Conservation (phyloP, 2,888 invertebrate genomes). For the Diploptera punctata region DNA sequence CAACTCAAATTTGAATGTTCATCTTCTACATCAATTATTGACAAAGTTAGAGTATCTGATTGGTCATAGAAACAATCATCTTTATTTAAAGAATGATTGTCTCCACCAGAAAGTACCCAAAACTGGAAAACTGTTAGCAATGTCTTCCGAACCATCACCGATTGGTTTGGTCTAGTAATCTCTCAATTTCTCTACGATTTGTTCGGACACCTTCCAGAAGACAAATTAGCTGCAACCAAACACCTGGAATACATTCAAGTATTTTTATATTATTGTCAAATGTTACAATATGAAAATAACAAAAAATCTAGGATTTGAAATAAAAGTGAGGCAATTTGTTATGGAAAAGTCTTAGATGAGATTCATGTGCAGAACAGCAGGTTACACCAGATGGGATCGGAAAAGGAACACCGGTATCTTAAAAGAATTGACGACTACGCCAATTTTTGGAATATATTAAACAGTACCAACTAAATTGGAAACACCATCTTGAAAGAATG, state of each 20-base stretch:
- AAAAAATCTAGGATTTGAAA: too few species aligned
- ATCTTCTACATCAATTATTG: slow-evolving; percentile 15
- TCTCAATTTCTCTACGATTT: slow-evolving; percentile 58
- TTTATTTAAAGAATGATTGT: background rate
- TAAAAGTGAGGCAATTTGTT: too few species aligned
- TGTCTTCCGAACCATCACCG: slow-evolving; percentile 72
- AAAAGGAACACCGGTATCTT: too few species aligned
- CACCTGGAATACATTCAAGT: slow-evolving; percentile 57
- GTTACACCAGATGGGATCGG: too few species aligned
- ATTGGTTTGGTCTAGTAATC: slow-evolving; percentile 64
- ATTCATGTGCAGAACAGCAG: too few species aligned
- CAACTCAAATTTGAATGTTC: slow-evolving; percentile 33
- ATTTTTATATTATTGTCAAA: too few species aligned
- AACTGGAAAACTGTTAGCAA: slow-evolving; percentile 77
- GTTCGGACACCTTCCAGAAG: slow-evolving; percentile 67
- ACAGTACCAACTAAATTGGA: too few species aligned
- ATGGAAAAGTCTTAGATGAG: too few species aligned
- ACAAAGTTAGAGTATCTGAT: background rate
- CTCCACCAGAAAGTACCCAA: slow-evolving; percentile 62
- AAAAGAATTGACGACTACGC: too few species aligned
- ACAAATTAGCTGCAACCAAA: slow-evolving; percentile 73
- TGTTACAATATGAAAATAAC: too few species aligned
- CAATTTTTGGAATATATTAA: too few species aligned
- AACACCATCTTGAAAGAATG: too few species aligned
- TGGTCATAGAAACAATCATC: background rate